Evolutionary conservation across 1,140 invertebrate genomes (phyloP).

Genomic region (Drosophila albomicans): DNA sequence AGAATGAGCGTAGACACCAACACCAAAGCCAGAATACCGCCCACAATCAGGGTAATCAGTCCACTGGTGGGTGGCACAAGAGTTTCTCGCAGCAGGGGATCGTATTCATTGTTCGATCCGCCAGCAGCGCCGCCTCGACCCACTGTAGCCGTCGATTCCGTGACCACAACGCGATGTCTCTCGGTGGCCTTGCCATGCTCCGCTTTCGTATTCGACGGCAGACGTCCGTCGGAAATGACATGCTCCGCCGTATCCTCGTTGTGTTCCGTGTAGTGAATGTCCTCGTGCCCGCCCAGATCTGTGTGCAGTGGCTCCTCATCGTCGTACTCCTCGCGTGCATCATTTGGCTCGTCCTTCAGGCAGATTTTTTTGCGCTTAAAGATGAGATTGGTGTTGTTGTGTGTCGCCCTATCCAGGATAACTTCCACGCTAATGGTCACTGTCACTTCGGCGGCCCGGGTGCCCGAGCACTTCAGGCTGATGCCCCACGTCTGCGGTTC

Average conservation of each 20-base stretch:
- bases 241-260: constrained; percentile 65
- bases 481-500: constrained; percentile 92
- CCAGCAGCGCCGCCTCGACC: constrained; percentile 47
- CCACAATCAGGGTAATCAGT: constrained; percentile 77
- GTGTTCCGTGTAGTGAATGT: constrained; percentile 67
- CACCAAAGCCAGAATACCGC: constrained; percentile 76
- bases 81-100: constrained; percentile 79
- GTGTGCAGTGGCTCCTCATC: constrained; percentile 69
- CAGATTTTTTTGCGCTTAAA: constrained; percentile 95
- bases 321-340: constrained; percentile 73
- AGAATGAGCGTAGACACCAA: constrained; percentile 77
- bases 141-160: constrained; percentile 49
- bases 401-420: constrained; percentile 88
- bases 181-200: constrained; percentile 50
- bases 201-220: constrained; percentile 27
- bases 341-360: constrained; percentile 70
- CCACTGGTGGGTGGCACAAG: constrained; percentile 75
- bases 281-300: constrained; percentile 57
- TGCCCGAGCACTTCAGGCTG: constrained; percentile 92
- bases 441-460: constrained; percentile 92
- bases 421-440: constrained; percentile 94
- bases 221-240: constrained; percentile 60
- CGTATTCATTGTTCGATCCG: constrained; percentile 62
- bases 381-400: constrained; percentile 91
- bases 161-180: constrained; percentile 40